phyloP scores from a whole-genome alignment of 2,888 invertebrate genomes.

The Eupithecia subfuscata region DNA sequence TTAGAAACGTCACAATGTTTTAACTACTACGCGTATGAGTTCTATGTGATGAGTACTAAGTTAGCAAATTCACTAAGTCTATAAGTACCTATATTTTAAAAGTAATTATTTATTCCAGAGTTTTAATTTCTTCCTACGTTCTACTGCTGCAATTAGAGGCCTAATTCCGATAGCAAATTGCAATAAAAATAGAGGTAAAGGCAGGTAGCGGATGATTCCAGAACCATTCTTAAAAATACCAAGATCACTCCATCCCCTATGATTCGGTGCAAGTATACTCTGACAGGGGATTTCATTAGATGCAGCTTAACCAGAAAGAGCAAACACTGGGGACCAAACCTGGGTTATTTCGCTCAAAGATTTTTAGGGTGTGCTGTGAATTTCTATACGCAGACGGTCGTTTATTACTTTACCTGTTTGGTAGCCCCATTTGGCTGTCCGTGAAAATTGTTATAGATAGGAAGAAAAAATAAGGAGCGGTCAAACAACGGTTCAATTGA shows the following conservation, averaged over 20 bases:
- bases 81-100: not conserved
- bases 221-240: constrained; percentile 47
- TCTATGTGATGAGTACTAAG: too few species aligned
- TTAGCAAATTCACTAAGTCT: not conserved
- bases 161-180: not conserved
- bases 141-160: too few species aligned
- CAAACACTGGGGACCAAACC: constrained; percentile 80
- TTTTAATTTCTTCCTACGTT: too few species aligned
- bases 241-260: constrained; percentile 54
- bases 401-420: constrained; percentile 46
- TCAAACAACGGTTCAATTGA: not conserved
- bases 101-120: not conserved
- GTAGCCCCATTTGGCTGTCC: constrained; percentile 17
- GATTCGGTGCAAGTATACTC: constrained; percentile 74
- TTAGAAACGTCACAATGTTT: not conserved
- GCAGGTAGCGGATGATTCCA: not conserved
- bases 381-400: constrained; percentile 61
- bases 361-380: constrained; percentile 70
- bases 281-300: constrained; percentile 84
- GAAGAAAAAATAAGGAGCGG: not conserved
- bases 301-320: constrained; percentile 81
- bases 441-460: constrained; percentile 17
- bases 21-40: not conserved
- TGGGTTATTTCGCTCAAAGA: constrained; percentile 67
- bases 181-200: too few species aligned